A percentile compares a stretch with the other conserved stretches of the same genome.
Evolutionary conservation across 2,113 vertebrate genomes (phyloP).

Genomic region (Prietella phreatophila): DNA sequence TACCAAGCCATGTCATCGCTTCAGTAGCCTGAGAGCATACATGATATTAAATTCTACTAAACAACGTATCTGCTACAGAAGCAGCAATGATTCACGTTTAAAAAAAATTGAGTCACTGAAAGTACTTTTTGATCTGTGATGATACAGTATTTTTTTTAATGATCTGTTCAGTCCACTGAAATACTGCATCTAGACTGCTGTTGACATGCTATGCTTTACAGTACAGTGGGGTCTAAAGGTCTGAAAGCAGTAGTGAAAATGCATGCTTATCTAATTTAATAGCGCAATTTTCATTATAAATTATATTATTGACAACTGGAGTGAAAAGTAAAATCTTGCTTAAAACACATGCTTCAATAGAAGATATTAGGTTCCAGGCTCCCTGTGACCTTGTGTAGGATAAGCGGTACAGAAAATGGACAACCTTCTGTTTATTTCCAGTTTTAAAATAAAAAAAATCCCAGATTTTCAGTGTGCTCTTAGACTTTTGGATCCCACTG

Average conservation of each 20-base stretch:
- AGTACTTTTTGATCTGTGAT: not conserved
- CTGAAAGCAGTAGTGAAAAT: not conserved
- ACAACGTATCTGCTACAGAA: not conserved
- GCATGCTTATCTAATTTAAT: not conserved
- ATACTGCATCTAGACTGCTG: not conserved
- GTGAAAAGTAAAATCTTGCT: not conserved
- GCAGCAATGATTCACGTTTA: not conserved
- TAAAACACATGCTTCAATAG: not conserved
- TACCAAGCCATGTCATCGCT: not conserved
- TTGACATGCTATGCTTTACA: not conserved
- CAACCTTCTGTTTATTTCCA: not conserved
- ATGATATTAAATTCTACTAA: not conserved
- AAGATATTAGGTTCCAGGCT: not conserved
- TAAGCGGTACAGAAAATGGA: not conserved
- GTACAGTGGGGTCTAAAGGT: not conserved
- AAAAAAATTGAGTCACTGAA: not conserved
- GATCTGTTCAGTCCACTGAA: not conserved
- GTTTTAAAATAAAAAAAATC: not conserved
- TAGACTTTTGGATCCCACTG: not conserved
- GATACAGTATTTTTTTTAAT: not conserved
- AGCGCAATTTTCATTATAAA: not conserved
- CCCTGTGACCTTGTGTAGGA: too few relatives aligned
- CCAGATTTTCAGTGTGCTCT: not conserved
- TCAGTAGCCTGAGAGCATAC: not conserved
- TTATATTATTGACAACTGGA: not conserved